Evolutionary conservation across 2,797 vertebrate species (phyloP), one percentile per base, ranked within the genome.

Genomic region (Sebastes matsubarae): DNA sequence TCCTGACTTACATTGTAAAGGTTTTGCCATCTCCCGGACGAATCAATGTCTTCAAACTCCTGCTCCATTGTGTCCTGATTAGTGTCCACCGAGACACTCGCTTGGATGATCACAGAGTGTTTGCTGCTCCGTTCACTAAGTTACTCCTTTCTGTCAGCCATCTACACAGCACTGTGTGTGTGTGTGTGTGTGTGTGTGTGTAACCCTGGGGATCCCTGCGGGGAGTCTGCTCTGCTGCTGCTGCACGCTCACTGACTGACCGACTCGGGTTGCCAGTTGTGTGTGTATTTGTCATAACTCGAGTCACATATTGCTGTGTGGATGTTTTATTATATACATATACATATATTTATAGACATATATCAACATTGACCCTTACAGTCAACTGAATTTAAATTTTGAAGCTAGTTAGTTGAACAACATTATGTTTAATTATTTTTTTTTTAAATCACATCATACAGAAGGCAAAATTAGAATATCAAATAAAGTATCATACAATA

Each of bases 1-100:
- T 86, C 84, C 84, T 46, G 72, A 95, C 95, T 96, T 92, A 96
- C 96, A 76, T 95, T 94, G 87, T 97, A 98, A 16, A 97, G 94
- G 89, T 96, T 96, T 82, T 97, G 97, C 98, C 98, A 98, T 89
- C 94, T 93, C 78, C 96, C 97, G 59, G 93, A 92, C 61, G 95
- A 95, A 77, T 98, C 97, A 46, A 97, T 93, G 55, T 97, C 96
- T 73, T 97, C 95, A 86, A 98, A 97, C 89, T 98, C 96, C 87
- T 90, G 93, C 80, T 99, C 97, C 94, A 98, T 94, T 75, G 16
- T 72, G 20, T 78, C 32, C 61, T 60, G n/a, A 18, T 46, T 60
- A 50, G 52, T 67, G 61, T 14, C 38, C 54, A 73, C 61, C 2
- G 59, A 25, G 77, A 85, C 71, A 79, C 80, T 85, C 63, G 29